Evolutionary conservation across 2,888 invertebrate species (phyloP), one percentile per base, ranked within the genome.

Genomic region (Linnaemya tessellans): DNA sequence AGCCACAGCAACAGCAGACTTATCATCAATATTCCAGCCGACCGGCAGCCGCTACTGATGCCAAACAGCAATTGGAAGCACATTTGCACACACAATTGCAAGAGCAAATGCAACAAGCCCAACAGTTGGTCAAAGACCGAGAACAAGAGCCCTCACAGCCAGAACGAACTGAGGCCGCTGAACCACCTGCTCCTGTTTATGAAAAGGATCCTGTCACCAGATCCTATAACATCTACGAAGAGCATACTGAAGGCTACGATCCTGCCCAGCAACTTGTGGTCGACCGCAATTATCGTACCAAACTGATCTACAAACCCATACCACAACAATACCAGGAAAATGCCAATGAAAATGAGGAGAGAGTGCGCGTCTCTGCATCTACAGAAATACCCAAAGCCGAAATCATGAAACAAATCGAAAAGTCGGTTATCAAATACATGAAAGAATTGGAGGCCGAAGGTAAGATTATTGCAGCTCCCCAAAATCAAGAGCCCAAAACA

Each of bases 371-470:
- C 0, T 91, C 90, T 3, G 89, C 91, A 41, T 90, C 91, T 0
- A 91, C 90, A 20, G 91, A 92, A 60, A 90, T 92, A 80, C 91
- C 92, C 7, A 92, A 91, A 80, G 90, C 90, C 0, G 92, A 92
- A 85, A 91, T 92, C 3, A 89, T 93, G 85, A 91, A 91, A 58
- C 92, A 93, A 70, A 93, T 93, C 54, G 93, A 93, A 67, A 91
- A 92, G 65, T 92, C 92, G 0, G 93, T 93, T 0, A 91, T 92
- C 15, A 92, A 92, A 84, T 93, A 93, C 70, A 92, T 93, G 92
- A 92, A 91, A 68, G 92, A 91, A 56, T 86, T 92, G 80, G 92
- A 92, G 80, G 90, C 91, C 1, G 91, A 92, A 67, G 92, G 92
- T 2, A 92, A 92, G 54, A 90, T 92, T 4, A 87, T 90, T 1